Conservation (phyloP, 30 jellyfish, hydroid and myxozoan species). For the Chironex yamaguchii region DNA sequence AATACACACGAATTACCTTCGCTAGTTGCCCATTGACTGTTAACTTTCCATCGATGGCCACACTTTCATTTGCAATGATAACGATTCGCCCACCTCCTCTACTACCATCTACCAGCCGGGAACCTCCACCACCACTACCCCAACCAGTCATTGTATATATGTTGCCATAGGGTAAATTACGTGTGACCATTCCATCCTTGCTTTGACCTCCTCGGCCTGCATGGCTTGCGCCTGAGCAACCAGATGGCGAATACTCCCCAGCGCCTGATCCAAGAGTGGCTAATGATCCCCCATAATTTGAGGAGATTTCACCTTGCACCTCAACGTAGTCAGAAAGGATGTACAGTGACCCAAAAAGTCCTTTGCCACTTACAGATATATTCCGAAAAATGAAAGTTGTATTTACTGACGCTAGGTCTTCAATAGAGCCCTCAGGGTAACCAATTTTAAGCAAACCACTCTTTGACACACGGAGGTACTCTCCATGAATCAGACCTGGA, state of each 20-base stretch:
- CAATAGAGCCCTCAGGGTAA: conserved; percentile 44
- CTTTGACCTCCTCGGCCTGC: conserved; percentile 73
- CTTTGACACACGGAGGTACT: not conserved
- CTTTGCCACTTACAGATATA: conserved; percentile 20
- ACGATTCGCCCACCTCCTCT: conserved; percentile 65
- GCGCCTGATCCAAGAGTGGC: conserved; percentile 43
- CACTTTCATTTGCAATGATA: not conserved
- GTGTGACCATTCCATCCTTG: conserved; percentile 30
- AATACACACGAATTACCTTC: conserved; percentile 21
- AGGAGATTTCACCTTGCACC: conserved; percentile 31
- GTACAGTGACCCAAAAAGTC: conserved; percentile 51
- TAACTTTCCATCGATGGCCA: conserved; percentile 39
- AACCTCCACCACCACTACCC: conserved; percentile 81
- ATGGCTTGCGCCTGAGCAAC: conserved; percentile 68
- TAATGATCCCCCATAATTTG: conserved; percentile 68
- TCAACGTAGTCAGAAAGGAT: conserved; percentile 25
- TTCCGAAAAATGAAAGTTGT: conserved; percentile 3
- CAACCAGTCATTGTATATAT: conserved; percentile 40
- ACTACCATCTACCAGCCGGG: conserved; percentile 45
- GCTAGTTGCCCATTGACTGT: conserved; percentile 57
- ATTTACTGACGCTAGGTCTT: conserved; percentile 6
- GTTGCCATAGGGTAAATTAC: conserved; percentile 20
- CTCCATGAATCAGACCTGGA: conserved; percentile 42
- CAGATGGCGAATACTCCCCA: conserved; percentile 18
- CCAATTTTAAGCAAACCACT: conserved; percentile 1